phyloP scores from a whole-genome alignment of 2,888 invertebrate species.

The Tolmerus cingulatus region DNA sequence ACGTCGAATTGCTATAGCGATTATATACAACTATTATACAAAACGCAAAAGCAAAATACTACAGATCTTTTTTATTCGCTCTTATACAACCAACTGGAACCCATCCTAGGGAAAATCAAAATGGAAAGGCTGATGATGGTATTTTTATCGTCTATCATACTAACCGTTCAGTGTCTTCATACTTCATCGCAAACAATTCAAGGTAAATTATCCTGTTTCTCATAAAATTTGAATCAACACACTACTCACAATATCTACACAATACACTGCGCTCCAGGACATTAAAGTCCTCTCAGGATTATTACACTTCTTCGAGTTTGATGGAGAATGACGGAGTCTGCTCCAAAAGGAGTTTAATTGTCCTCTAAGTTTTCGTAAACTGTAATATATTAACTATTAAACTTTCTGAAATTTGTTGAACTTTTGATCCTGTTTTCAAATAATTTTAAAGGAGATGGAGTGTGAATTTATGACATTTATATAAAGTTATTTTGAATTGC shows the following conservation, averaged over 20 bases:
- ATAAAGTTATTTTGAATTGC: background rate
- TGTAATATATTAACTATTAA: background rate
- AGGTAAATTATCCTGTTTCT: conserved; percentile 54
- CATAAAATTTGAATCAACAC: background rate
- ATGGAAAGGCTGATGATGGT: conserved; percentile 55
- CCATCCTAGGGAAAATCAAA: background rate
- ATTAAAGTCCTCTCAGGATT: background rate
- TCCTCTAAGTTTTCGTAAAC: background rate
- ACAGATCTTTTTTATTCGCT: background rate
- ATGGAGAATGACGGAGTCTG: background rate
- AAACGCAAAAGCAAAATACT: background rate
- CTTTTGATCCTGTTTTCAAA: background rate
- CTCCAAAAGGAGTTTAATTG: background rate
- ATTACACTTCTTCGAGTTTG: background rate
- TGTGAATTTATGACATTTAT: background rate
- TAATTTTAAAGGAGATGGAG: background rate
- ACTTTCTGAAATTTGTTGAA: background rate
- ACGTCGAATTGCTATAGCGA: background rate
- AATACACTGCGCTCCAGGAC: background rate
- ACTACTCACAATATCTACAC: background rate
- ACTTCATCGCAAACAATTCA: conserved; percentile 58
- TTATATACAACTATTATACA: background rate
- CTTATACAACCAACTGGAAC: background rate
- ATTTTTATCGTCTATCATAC: conserved; percentile 56
- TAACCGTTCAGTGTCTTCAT: conserved; percentile 57